Conservation (phyloP, 2,113 vertebrate genomes). For the Lasiurus cinereus region DNA sequence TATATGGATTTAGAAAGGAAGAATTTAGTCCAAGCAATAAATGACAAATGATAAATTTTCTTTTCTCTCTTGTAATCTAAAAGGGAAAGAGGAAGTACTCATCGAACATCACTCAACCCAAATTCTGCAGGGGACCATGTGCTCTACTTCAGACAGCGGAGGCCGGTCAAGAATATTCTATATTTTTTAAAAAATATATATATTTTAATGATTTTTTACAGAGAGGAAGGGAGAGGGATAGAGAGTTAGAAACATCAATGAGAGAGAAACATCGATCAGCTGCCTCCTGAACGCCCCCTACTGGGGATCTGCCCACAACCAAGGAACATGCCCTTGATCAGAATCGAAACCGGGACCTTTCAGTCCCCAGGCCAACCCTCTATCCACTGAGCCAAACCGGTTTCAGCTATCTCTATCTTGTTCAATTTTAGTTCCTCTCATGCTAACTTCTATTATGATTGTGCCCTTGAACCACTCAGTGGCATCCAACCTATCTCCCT, state of each 20-base stretch:
- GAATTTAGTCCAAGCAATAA: constrained; percentile 24
- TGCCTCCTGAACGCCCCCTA: too few relatives aligned
- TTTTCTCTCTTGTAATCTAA: not conserved
- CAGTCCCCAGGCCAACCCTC: too few relatives aligned
- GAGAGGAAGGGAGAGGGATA: too few relatives aligned
- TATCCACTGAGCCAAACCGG: too few relatives aligned
- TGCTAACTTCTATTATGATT: not conserved
- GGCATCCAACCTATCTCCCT: not conserved
- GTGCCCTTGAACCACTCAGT: not conserved
- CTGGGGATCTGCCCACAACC: too few relatives aligned
- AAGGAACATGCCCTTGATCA: too few relatives aligned
- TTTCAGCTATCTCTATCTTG: too few relatives aligned
- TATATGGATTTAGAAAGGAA: constrained; percentile 17
- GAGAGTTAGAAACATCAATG: too few relatives aligned
- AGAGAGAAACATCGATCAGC: too few relatives aligned
- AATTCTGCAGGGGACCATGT: not conserved
- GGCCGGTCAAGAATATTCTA: not conserved
- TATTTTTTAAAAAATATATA: too few relatives aligned
- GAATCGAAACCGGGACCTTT: too few relatives aligned
- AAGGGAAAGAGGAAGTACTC: not conserved
- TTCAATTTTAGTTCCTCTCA: not conserved
- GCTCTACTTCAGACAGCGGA: not conserved
- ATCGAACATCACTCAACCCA: not conserved
- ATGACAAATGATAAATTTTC: not conserved
- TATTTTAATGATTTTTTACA: too few relatives aligned